These are phyloP conservation scores for Heteropelma amictum DNA, from an alignment of 2,888 invertebrate species.

Conservation along the genomic window DNA sequence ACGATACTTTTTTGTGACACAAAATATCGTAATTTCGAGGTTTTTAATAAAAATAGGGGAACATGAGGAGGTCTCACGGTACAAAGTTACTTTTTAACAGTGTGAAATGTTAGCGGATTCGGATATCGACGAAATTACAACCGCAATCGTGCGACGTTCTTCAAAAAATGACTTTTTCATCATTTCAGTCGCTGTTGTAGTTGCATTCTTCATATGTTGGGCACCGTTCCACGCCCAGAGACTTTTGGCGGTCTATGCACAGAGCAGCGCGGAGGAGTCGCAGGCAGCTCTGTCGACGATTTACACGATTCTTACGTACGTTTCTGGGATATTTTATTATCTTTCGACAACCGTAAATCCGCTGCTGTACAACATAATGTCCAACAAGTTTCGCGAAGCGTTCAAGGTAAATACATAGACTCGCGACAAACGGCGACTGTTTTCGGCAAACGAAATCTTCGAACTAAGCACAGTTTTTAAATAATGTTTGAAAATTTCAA, in stretches of 20 bases:
- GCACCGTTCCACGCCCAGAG: conserved; percentile 96
- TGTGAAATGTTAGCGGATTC: too few species aligned
- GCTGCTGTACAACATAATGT: conserved; percentile 85
- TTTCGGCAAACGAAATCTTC: not conserved
- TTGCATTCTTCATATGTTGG: conserved; percentile 91
- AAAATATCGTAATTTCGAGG: too few species aligned
- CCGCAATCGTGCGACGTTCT: too few species aligned
- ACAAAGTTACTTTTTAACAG: too few species aligned
- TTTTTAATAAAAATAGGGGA: too few species aligned
- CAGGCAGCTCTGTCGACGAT: conserved; percentile 78
- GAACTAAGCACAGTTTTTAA: too few species aligned
- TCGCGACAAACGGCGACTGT: not conserved
- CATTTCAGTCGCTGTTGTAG: conserved; percentile 88
- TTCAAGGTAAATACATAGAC: conserved; percentile 80
- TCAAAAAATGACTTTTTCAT: too few species aligned
- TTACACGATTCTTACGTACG: conserved; percentile 80
- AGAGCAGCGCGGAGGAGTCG: conserved; percentile 79
- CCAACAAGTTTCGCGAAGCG: conserved; percentile 84
- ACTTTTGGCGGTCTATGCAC: conserved; percentile 87
- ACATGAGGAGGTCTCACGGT: too few species aligned
- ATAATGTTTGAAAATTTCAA: too few species aligned
- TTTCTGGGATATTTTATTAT: conserved; percentile 84
- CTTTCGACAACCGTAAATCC: conserved; percentile 86
- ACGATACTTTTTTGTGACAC: too few species aligned
- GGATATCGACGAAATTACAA: too few species aligned